phyloP scores from a whole-genome alignment of 2,888 invertebrate genomes.

The Neuroscelio doddi region DNA sequence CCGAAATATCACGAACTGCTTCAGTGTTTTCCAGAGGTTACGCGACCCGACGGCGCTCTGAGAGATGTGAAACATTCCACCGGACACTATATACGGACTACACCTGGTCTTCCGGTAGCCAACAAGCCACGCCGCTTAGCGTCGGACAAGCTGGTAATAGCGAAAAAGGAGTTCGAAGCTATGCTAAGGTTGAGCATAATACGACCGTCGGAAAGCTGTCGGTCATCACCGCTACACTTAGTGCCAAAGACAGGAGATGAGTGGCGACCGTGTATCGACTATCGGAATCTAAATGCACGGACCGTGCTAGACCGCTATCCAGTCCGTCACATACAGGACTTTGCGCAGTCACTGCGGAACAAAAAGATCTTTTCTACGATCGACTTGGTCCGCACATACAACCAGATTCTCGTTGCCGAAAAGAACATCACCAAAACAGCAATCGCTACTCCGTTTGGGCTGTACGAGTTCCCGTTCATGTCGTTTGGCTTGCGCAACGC shows the following conservation, averaged over 20 bases:
- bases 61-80: neutral
- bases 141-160: neutral
- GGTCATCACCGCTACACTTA: constrained; percentile 62
- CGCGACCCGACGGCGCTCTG: too few relatives aligned
- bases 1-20: too few relatives aligned
- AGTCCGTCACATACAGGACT: constrained; percentile 57
- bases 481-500: constrained; percentile 58
- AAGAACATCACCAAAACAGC: constrained; percentile 58
- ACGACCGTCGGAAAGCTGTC: constrained; percentile 65
- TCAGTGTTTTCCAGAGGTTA: too few relatives aligned
- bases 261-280: constrained; percentile 34
- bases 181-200: constrained; percentile 37
- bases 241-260: neutral
- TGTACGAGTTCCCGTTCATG: too few relatives aligned
- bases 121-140: too few relatives aligned
- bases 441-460: constrained; percentile 56
- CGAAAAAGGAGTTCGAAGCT: constrained; percentile 1
- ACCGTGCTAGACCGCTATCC: too few relatives aligned
- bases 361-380: constrained; percentile 49
- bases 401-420: constrained; percentile 57
- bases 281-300: constrained; percentile 47
- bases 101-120: too few relatives aligned
- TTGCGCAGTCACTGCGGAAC: constrained; percentile 41
- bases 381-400: constrained; percentile 53
- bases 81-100: too few relatives aligned